Evolutionary conservation across 2,113 vertebrate genomes (phyloP), one percentile per base, ranked within the genome.

Genomic region (Mormyrus iriodes): DNA sequence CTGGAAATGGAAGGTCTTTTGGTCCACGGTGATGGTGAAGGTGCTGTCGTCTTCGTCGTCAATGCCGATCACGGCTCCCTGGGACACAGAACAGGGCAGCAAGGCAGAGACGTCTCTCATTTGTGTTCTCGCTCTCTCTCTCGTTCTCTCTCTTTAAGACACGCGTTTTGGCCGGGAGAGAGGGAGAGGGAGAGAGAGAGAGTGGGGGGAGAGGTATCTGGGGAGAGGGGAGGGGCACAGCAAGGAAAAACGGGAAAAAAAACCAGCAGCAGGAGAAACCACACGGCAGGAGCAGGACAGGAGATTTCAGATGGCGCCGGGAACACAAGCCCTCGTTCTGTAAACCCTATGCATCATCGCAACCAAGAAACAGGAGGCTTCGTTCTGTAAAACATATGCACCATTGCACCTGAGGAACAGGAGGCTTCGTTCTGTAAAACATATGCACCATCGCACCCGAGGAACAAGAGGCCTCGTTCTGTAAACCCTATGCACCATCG

Each of bases 1-100:
- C 97, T 99, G 98, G 95, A 99, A 99, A 97, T 99, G 98, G 96
- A 99, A 99, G 96, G 98, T 99, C 97, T 99, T 99, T 96, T 99
- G 98, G 97, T 99, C 98, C 96, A 99, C 98, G 93, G 98, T 99
- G 96, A 99, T 99, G 94, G 98, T 99, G 96, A 99, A 99, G 94
- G 98, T 99, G 97, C 98, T 99, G 97, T 99, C 98, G 95, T 99
- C 98, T 95, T 99, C 98, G 95, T 99, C 98, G 96, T 99, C 98
- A 90, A 99, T 99, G 96, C 98, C 98, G 95, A 99, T 99, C 96
- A 99, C 98, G 96, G 98, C 98, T 97, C 98, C 98, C 98, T 99
- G 96, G 93, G 95, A 97, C 95, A 97, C 94, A 97, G 96, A 96
- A 46, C 53, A 83, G 91, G 88, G 95, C 96, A 96, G 96, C 96